Percentiles rank a stretch among this genome's conserved stretches.
phyloP scores from a whole-genome alignment of 2,888 invertebrate genomes.

The Caenorhabditis sp. region DNA sequence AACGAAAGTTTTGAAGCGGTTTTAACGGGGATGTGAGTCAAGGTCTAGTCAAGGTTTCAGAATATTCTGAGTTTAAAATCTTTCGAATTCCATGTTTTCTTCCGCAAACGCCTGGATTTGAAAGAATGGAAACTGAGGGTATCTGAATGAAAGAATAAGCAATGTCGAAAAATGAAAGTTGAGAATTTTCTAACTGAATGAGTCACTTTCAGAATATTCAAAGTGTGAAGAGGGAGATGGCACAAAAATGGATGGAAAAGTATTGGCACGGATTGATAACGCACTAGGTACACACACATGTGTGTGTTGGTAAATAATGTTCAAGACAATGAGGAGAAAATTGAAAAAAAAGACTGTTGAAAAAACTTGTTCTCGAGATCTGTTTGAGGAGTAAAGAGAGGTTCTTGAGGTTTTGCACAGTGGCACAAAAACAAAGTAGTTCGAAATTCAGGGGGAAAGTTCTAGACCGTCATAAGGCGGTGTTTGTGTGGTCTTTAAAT shows the following conservation, averaged over 20 bases:
- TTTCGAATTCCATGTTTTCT: too few relatives aligned
- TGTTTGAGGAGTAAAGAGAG: constrained; percentile 17
- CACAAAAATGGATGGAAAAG: constrained; percentile 18
- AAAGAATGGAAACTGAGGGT: too few relatives aligned
- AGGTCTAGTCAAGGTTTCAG: too few relatives aligned
- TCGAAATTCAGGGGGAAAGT: background rate
- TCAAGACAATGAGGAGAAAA: constrained; percentile 25
- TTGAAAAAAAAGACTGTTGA: background rate
- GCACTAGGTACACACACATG: constrained; percentile 42
- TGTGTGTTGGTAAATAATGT: constrained; percentile 48
- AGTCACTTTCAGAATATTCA: background rate
- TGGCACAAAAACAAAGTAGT: background rate
- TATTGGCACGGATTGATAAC: constrained; percentile 33
- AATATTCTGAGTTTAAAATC: too few relatives aligned
- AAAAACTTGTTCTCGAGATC: constrained; percentile 28
- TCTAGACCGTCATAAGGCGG: background rate
- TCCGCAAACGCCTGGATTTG: too few relatives aligned
- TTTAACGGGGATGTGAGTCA: too few relatives aligned
- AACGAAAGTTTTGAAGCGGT: background rate
- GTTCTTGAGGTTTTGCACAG: constrained; percentile 11
- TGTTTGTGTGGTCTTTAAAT: background rate
- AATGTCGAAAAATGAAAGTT: background rate
- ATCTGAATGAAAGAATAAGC: background rate
- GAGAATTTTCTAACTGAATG: background rate
- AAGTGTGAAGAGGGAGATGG: background rate